phyloP scores from a whole-genome alignment of 2,888 invertebrate species.

The Andrena minutula region DNA sequence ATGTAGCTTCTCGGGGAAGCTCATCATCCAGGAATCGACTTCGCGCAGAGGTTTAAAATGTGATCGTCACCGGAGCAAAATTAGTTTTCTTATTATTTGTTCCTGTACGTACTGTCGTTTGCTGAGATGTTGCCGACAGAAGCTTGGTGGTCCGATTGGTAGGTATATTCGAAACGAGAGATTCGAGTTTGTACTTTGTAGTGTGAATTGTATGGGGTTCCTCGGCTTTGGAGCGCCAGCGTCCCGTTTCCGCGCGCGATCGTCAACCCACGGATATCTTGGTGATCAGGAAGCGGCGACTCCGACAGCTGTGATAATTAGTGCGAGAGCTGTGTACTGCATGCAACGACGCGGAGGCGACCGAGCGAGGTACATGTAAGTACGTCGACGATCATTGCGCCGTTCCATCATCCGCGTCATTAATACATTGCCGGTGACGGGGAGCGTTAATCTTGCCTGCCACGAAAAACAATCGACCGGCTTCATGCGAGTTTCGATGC shows the following conservation, averaged over 20 bases:
- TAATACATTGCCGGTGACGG: constrained; percentile 54
- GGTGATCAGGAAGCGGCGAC: constrained; percentile 42
- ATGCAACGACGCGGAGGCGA: constrained; percentile 27
- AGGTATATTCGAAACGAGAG: too few relatives aligned
- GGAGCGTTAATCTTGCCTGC: constrained; percentile 53
- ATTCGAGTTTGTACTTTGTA: too few relatives aligned
- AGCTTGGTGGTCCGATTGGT: too few relatives aligned
- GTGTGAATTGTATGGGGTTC: too few relatives aligned
- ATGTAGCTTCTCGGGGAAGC: not conserved
- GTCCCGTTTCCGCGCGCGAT: constrained; percentile 10
- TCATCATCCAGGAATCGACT: not conserved
- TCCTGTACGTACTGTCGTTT: too few relatives aligned
- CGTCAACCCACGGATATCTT: constrained; percentile 25
- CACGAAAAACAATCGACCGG: constrained; percentile 59
- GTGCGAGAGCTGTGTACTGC: constrained; percentile 30
- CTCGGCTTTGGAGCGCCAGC: too few relatives aligned
- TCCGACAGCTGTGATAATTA: constrained; percentile 56
- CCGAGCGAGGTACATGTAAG: constrained; percentile 38
- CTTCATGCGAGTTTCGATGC: constrained; percentile 35
- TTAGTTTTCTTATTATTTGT: too few relatives aligned
- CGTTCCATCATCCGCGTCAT: constrained; percentile 57
- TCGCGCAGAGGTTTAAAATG: not conserved
- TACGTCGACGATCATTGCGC: constrained; percentile 56
- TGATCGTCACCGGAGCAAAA: too few relatives aligned
- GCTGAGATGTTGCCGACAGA: too few relatives aligned